These are phyloP conservation scores for Strigamia transsilvanica DNA, from an alignment of 2,888 invertebrate genomes.

Conservation along the genomic window DNA sequence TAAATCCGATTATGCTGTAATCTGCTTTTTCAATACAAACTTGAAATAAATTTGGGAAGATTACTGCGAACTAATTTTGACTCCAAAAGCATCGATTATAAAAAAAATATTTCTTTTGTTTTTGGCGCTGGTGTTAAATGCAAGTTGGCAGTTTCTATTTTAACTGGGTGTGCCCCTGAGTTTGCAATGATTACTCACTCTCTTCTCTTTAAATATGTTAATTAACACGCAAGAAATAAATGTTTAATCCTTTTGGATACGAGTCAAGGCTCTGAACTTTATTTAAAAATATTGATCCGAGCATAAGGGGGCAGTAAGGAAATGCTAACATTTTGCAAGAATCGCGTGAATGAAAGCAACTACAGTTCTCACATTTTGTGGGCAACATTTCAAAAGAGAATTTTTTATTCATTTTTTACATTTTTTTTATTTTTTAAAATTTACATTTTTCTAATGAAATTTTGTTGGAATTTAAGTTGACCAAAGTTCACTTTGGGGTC, in stretches of 20 bases:
- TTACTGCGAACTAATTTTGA: background rate
- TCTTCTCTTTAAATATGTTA: conserved; percentile 21
- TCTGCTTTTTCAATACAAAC: too few relatives aligned
- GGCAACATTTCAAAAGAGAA: background rate
- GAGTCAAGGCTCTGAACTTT: conserved; percentile 23
- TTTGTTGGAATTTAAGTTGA: conserved; percentile 16
- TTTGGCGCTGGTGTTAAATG: conserved; percentile 4
- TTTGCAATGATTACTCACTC: conserved; percentile 30
- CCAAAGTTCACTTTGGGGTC: background rate
- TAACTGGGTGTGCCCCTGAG: conserved; percentile 30
- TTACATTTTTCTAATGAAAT: background rate
- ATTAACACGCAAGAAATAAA: conserved; percentile 30
- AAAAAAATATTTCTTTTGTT: background rate
- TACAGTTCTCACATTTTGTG: background rate
- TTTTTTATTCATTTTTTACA: too few relatives aligned
- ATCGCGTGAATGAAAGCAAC: background rate
- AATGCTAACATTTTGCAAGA: background rate
- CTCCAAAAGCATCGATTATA: background rate
- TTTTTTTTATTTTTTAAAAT: background rate
- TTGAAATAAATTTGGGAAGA: too few relatives aligned
- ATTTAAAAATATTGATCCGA: conserved; percentile 11
- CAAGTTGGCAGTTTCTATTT: conserved; percentile 30
- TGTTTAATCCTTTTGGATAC: conserved; percentile 26
- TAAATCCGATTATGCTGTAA: too few relatives aligned
- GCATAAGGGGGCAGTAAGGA: background rate